phyloP scores from a whole-genome alignment of 2,113 vertebrate genomes.

The Melierax canorus region DNA sequence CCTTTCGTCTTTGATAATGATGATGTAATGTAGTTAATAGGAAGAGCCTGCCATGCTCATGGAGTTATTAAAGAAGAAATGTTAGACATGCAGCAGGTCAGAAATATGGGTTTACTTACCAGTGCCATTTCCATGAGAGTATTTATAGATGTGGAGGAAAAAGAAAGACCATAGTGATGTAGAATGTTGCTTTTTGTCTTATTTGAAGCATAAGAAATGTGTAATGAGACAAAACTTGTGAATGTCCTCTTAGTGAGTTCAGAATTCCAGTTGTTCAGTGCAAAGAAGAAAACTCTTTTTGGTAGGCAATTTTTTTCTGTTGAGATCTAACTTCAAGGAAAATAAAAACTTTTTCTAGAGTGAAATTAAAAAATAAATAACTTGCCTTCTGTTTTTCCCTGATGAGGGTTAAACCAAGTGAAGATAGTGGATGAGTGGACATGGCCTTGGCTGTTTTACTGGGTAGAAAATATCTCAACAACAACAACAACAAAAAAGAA shows the following conservation, averaged over 20 bases:
- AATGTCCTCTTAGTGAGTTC: background rate
- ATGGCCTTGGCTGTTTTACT: background rate
- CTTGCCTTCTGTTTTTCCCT: background rate
- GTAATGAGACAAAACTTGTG: background rate
- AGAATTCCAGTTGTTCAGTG: background rate
- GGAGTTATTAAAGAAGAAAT: slow-evolving; percentile 75
- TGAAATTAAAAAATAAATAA: background rate
- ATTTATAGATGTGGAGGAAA: slow-evolving; percentile 20
- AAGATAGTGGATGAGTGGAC: background rate
- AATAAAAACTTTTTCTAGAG: background rate
- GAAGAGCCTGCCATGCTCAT: slow-evolving; percentile 76
- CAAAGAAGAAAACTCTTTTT: background rate
- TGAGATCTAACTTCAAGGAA: background rate
- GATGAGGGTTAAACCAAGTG: background rate
- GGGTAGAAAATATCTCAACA: background rate
- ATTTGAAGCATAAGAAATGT: background rate
- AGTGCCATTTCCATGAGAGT: background rate
- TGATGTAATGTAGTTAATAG: slow-evolving; percentile 80
- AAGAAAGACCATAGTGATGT: background rate
- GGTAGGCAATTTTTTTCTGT: background rate
- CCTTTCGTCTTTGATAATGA: slow-evolving; percentile 83
- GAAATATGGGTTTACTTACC: slow-evolving; percentile 35
- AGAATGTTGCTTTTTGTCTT: background rate
- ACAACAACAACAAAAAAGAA: background rate
- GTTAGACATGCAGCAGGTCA: slow-evolving; percentile 68